A percentile compares a stretch with the other conserved stretches of the same genome.
These are phyloP conservation scores for Drosophila formosana DNA, from an alignment of 2,888 invertebrate species.

Conservation along the genomic window DNA sequence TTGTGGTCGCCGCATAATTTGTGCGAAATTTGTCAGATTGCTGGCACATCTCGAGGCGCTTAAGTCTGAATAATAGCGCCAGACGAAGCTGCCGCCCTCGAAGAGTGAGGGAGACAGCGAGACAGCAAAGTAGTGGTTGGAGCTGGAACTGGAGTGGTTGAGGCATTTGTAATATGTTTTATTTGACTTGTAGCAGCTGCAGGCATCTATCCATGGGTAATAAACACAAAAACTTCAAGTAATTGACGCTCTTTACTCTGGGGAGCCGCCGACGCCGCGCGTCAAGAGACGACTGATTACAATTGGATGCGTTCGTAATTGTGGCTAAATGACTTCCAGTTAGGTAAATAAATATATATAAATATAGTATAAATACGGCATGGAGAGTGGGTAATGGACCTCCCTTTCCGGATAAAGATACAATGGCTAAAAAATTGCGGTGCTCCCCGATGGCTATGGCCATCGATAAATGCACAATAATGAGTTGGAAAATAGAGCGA, in stretches of 20 bases:
- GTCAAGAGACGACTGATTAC: constrained; percentile 54
- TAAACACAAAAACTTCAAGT: constrained; percentile 68
- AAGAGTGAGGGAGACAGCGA: constrained; percentile 13
- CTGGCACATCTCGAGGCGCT: constrained; percentile 72
- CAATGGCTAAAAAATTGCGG: constrained; percentile 24
- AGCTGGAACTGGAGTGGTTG: constrained; percentile 6
- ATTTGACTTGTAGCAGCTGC: constrained; percentile 73
- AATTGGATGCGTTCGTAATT: constrained; percentile 68
- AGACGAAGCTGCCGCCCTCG: constrained; percentile 16
- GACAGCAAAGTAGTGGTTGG: background rate
- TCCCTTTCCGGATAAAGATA: constrained; percentile 12
- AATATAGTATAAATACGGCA: constrained; percentile 2
- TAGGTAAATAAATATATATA: constrained; percentile 63
- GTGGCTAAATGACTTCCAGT: constrained; percentile 58
- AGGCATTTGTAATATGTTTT: constrained; percentile 78
- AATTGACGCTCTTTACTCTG: constrained; percentile 70
- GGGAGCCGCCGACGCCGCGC: constrained; percentile 12
- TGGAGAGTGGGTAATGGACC: constrained; percentile 42
- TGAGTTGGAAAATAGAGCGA: background rate
- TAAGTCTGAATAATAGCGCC: constrained; percentile 74
- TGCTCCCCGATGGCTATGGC: background rate
- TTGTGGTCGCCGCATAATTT: constrained; percentile 75
- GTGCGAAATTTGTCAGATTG: constrained; percentile 81
- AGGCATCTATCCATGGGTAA: constrained; percentile 55
- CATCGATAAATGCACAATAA: background rate